Conservation (phyloP, 1,140 invertebrate genomes). For the Drosophila trapezifrons region DNA sequence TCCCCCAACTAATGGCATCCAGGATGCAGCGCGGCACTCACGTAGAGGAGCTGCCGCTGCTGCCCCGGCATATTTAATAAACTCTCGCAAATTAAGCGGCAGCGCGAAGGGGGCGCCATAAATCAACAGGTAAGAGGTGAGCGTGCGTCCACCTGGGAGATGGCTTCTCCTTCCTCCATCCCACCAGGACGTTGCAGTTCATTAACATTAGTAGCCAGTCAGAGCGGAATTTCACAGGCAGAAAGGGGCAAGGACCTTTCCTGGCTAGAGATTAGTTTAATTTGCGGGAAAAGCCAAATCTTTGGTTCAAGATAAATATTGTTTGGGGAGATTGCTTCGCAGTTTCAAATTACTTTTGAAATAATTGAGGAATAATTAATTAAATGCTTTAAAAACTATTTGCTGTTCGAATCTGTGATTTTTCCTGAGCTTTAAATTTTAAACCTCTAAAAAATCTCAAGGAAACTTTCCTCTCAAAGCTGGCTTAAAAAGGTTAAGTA, state of each 20-base stretch:
- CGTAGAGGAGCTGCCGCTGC: conserved; percentile 48
- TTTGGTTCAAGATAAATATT: background rate
- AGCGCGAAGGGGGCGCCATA: conserved; percentile 38
- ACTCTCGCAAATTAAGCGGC: conserved; percentile 74
- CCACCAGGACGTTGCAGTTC: conserved; percentile 23
- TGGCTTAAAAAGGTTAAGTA: background rate
- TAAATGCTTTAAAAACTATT: too few relatives aligned
- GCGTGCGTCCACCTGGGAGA: conserved; percentile 34
- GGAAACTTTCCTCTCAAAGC: background rate
- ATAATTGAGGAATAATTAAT: too few relatives aligned
- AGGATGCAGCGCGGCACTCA: conserved; percentile 58
- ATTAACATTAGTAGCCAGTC: conserved; percentile 44
- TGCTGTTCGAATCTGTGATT: too few relatives aligned
- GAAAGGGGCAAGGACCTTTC: conserved; percentile 18
- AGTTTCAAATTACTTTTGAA: background rate
- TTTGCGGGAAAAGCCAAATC: background rate
- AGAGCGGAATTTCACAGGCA: conserved; percentile 8
- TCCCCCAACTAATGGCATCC: conserved; percentile 75
- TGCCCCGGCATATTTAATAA: conserved; percentile 77
- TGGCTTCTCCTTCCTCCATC: background rate
- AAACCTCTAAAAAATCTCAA: too few relatives aligned
- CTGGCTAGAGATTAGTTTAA: conserved; percentile 6
- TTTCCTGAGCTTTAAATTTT: too few relatives aligned
- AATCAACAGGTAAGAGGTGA: conserved; percentile 56
- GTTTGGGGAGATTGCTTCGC: background rate